Conservation (phyloP, 2,113 vertebrate genomes). For the Tupaia tana region DNA sequence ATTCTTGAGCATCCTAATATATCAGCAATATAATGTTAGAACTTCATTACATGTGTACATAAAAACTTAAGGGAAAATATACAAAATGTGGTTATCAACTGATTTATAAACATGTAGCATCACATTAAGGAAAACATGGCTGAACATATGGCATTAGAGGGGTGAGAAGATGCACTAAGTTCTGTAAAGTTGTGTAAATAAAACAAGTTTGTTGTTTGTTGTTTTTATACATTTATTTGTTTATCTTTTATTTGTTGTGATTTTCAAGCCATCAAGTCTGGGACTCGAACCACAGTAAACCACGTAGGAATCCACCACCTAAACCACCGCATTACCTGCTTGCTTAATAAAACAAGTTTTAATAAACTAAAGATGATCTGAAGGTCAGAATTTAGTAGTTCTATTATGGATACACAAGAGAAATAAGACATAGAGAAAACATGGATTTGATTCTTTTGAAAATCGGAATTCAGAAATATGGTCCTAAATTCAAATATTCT, state of each 20-base stretch:
- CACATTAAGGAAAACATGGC: background rate
- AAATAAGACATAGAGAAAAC: background rate
- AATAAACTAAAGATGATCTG: slow-evolving; percentile 40
- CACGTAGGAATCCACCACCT: too few relatives aligned
- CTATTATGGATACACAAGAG: background rate
- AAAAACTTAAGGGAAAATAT: background rate
- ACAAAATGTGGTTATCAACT: background rate
- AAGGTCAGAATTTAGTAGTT: background rate
- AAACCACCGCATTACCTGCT: too few relatives aligned
- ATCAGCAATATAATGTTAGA: slow-evolving; percentile 33
- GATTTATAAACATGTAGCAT: background rate
- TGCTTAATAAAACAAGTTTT: slow-evolving; percentile 11
- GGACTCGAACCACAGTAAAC: too few relatives aligned
- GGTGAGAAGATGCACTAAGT: background rate
- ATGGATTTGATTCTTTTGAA: background rate
- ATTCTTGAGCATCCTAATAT: slow-evolving; percentile 97
- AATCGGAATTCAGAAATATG: slow-evolving; percentile 13
- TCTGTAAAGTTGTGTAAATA: slow-evolving; percentile 14
- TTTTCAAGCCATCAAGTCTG: too few relatives aligned
- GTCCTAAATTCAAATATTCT: slow-evolving; percentile 33
- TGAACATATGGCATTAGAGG: background rate
- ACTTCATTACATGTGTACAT: background rate
- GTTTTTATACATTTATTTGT: too few relatives aligned
- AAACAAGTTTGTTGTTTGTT: background rate
- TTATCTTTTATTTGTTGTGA: too few relatives aligned